Evolutionary conservation across 2,888 invertebrate genomes (phyloP).

Genomic region (Pediacus dermestoides): DNA sequence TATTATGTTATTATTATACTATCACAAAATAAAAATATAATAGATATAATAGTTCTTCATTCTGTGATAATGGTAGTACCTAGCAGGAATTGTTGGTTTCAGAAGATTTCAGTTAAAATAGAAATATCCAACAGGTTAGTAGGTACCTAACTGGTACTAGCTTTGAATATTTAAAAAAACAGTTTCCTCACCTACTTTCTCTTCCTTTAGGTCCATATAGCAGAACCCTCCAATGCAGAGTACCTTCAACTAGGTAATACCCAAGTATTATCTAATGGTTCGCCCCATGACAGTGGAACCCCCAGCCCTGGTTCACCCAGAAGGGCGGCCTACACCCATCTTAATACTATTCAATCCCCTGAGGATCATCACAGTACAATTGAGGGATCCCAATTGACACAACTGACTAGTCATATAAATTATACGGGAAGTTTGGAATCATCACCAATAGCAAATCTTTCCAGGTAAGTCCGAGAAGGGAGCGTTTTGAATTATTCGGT

Average conservation of each 20-base stretch:
- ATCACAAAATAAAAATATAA: too few species aligned
- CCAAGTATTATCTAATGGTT: slow-evolving; percentile 35
- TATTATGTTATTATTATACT: too few species aligned
- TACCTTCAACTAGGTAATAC: slow-evolving; percentile 42
- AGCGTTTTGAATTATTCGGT: too few species aligned
- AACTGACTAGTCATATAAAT: slow-evolving; percentile 45
- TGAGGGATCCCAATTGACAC: slow-evolving; percentile 42
- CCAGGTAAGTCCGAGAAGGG: not conserved
- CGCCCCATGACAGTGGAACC: slow-evolving; percentile 44
- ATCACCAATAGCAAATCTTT: slow-evolving; percentile 1
- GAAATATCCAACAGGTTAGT: too few species aligned
- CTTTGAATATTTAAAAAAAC: slow-evolving; percentile 1
- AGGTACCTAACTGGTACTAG: not conserved
- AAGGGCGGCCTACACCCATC: slow-evolving; percentile 33
- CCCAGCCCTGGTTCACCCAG: slow-evolving; percentile 42
- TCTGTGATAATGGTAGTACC: too few species aligned
- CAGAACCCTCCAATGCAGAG: slow-evolving; percentile 39
- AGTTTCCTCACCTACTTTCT: not conserved
- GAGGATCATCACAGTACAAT: slow-evolving; percentile 34
- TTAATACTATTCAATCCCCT: slow-evolving; percentile 29
- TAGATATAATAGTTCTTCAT: too few species aligned
- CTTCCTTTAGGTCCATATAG: slow-evolving; percentile 35
- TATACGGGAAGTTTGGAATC: slow-evolving; percentile 39
- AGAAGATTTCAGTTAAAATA: too few species aligned
- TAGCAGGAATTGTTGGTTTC: too few species aligned